phyloP scores from a whole-genome alignment of 2,888 invertebrate genomes.

The Celastrina argiolus region DNA sequence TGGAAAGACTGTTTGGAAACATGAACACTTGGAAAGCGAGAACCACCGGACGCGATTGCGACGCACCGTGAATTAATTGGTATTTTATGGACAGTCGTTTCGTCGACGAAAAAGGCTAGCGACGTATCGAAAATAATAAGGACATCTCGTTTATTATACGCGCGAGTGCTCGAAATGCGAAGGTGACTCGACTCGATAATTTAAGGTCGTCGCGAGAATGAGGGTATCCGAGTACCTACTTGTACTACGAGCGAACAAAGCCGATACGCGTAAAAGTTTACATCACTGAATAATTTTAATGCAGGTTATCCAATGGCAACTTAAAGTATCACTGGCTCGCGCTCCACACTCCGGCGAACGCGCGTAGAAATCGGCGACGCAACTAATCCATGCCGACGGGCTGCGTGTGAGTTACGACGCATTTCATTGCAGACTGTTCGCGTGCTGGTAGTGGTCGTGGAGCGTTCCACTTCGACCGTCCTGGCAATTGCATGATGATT shows the following conservation, averaged over 20 bases:
- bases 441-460: conserved; percentile 66
- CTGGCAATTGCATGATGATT: conserved; percentile 77
- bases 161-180: conserved; percentile 23
- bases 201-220: conserved; percentile 13
- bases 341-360: conserved; percentile 55
- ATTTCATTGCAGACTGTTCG: conserved; percentile 74
- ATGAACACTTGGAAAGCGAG: conserved; percentile 68
- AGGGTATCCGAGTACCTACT: conserved; percentile 16
- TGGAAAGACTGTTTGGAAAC: conserved; percentile 66
- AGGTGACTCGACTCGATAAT: conserved; percentile 17
- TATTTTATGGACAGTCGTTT: conserved; percentile 68
- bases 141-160: conserved; percentile 35
- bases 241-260: background rate
- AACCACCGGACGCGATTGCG: conserved; percentile 68
- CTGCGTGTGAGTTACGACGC: conserved; percentile 75
- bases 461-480: conserved; percentile 75
- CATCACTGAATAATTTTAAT: conserved; percentile 57
- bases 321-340: conserved; percentile 54
- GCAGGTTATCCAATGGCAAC: conserved; percentile 62
- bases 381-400: conserved; percentile 72
- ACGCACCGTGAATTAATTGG: conserved; percentile 73
- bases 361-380: conserved; percentile 68
- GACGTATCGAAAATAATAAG: conserved; percentile 49
- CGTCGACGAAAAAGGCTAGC: conserved; percentile 56
- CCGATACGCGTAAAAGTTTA: conserved; percentile 49